Base-by-base conservation (phyloP, 1,140 invertebrate species). In the Magallana angulata region DNA sequence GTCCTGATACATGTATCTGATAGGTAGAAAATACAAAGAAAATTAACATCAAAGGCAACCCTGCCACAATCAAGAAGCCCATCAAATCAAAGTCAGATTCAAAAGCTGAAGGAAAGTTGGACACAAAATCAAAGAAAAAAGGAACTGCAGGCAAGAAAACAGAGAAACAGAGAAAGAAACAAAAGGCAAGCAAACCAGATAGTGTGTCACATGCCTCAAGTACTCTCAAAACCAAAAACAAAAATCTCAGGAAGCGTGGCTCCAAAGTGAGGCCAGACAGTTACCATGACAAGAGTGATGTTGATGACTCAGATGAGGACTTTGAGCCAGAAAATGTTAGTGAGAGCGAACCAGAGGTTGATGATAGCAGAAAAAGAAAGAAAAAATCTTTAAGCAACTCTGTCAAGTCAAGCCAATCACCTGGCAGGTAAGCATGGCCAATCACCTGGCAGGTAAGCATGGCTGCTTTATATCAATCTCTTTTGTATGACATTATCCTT, bases 251-350 rank as follows among this genome's bases (percentile, higher is more conserved):
- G 58, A 60, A 71, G n/a, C 82, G 84, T 12, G 87, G 88, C 57
- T 94, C 91, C 86, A 95, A 93, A 85, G 96, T 96, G 91, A 91
- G 88, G 86, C 85, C 83, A 82, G 16, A 76, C 85, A 88, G 59
- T 82, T 88, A 87, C n/a, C 80, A 85, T 56, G 80, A 88, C 59
- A 59, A 16, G 14, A 84, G 57, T 76, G 85, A 87, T 48, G 80
- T 84, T 57, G 84, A 82, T 80, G 89, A 90, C 30, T 87, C 84
- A 81, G 89, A 88, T 7, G 86, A 87, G 24, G 82, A 87, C 16
- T 87, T 76, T 68, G 57, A 83, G 30, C 82, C 85, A 24, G 83
- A 56, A 30, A 57, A 64, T 12, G 85, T 83, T 24, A 16, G 48
- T 84, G 87, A 85, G 5, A 85, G 62, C 82, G 87, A 88, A 16